Evolutionary conservation across 2,888 invertebrate genomes (phyloP).

Genomic region (Masnerella sp.): DNA sequence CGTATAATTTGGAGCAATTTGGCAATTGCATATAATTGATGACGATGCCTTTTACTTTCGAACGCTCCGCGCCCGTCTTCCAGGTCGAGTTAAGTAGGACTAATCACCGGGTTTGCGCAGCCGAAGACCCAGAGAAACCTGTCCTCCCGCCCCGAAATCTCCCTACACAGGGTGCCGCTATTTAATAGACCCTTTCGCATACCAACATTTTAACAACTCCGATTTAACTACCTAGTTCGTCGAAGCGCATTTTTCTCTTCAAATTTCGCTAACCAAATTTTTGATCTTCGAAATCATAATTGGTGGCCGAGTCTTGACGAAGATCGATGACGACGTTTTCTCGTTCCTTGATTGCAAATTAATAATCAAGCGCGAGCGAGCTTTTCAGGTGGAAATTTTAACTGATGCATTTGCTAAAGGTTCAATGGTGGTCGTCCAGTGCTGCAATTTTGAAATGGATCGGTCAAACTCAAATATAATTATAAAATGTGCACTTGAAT

Average conservation of each 20-base stretch:
- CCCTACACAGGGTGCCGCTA: constrained; percentile 46
- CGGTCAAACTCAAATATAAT: too few species aligned
- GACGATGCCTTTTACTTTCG: constrained; percentile 73
- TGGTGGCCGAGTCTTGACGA: constrained; percentile 10
- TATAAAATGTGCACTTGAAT: too few species aligned
- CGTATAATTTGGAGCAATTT: constrained; percentile 76
- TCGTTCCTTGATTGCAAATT: constrained; percentile 13
- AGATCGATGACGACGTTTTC: constrained; percentile 21
- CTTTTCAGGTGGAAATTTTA: too few species aligned
- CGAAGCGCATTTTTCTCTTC: constrained; percentile 31
- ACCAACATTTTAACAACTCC: constrained; percentile 39
- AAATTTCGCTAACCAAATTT: constrained; percentile 33
- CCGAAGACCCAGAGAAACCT: constrained; percentile 42
- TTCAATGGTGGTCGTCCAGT: too few species aligned
- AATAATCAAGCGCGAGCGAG: not conserved
- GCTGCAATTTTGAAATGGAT: too few species aligned
- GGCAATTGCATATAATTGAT: constrained; percentile 77
- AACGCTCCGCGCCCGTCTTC: constrained; percentile 62
- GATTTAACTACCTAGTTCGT: constrained; percentile 33
- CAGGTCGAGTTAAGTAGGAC: constrained; percentile 72
- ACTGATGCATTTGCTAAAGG: too few species aligned
- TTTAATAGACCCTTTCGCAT: constrained; percentile 50
- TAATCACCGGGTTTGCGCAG: constrained; percentile 72
- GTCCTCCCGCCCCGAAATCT: constrained; percentile 48
- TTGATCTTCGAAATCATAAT: constrained; percentile 15